Evolutionary conservation across 2,113 vertebrate genomes (phyloP).

Genomic region (Rostratula benghalensis): DNA sequence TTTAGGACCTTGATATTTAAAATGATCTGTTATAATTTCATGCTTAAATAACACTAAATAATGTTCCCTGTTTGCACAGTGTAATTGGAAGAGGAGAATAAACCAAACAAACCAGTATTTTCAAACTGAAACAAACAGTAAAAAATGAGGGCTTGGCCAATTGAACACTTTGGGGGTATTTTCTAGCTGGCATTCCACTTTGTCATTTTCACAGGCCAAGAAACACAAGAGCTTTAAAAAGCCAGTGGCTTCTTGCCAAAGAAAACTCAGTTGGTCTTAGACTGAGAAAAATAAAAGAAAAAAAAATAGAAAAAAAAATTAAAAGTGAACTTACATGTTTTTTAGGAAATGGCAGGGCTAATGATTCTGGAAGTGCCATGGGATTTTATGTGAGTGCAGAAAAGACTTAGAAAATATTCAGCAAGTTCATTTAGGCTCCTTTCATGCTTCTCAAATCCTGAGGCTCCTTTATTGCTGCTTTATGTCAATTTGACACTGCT

Average conservation of each 20-base stretch:
- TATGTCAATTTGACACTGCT: conserved; percentile 30
- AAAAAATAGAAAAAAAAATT: not conserved
- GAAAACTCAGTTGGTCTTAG: conserved; percentile 10
- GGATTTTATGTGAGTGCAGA: conserved; percentile 34
- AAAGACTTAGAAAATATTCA: conserved; percentile 46
- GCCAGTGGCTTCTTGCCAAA: conserved; percentile 49
- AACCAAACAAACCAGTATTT: conserved; percentile 69
- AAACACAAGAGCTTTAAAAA: conserved; percentile 10
- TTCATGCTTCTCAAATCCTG: conserved; percentile 42
- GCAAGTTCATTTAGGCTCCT: conserved; percentile 46
- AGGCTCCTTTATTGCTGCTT: conserved; percentile 40
- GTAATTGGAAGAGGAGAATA: conserved; percentile 75
- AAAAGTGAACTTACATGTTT: conserved; percentile 17
- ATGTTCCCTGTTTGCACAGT: conserved; percentile 71
- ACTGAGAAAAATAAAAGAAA: not conserved
- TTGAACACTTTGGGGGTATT: conserved; percentile 37
- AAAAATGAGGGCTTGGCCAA: not conserved
- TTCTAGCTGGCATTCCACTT: conserved; percentile 10
- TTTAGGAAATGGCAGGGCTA: conserved; percentile 36
- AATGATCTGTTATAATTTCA: conserved; percentile 81
- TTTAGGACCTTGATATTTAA: conserved; percentile 80
- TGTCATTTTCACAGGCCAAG: conserved; percentile 24
- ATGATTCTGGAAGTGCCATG: conserved; percentile 17
- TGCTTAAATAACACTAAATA: conserved; percentile 83
- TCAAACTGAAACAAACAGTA: conserved; percentile 31